Evolutionary conservation across 2,797 vertebrate genomes (phyloP).

Genomic region (Scyliorhinus canicula): DNA sequence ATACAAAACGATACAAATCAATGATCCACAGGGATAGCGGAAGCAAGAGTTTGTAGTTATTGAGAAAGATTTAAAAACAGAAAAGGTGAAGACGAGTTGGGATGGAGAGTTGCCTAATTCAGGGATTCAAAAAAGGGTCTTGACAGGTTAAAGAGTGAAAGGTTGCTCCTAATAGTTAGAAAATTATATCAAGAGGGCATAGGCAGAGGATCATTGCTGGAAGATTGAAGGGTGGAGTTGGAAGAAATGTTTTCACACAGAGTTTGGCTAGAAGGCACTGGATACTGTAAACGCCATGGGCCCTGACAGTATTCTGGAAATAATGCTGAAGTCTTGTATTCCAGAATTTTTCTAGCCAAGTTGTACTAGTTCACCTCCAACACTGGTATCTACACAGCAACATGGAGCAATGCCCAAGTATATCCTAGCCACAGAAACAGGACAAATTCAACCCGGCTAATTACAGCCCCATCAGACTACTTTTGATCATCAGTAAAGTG

Average conservation of each 20-base stretch:
- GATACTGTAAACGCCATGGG: too few species aligned
- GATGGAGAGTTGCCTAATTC: not conserved
- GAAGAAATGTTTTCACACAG: not conserved
- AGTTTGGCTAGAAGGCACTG: not conserved
- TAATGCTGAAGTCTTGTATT: too few species aligned
- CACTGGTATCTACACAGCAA: too few species aligned
- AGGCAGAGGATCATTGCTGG: not conserved
- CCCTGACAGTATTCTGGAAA: too few species aligned
- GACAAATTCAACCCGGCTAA: too few species aligned
- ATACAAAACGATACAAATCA: conserved; percentile 22
- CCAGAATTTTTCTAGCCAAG: too few species aligned
- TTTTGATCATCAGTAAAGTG: too few species aligned
- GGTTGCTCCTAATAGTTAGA: not conserved
- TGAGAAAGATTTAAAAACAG: not conserved
- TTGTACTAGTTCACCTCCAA: too few species aligned
- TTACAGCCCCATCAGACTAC: too few species aligned
- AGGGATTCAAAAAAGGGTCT: not conserved
- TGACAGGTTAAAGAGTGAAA: not conserved
- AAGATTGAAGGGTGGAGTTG: not conserved
- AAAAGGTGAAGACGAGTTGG: not conserved
- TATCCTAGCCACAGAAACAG: too few species aligned
- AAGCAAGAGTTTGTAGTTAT: not conserved
- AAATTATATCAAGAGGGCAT: not conserved
- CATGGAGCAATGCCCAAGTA: too few species aligned
- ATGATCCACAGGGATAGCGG: not conserved